phyloP scores from a whole-genome alignment of 1,140 invertebrate species.

The Drosophila erecta region DNA sequence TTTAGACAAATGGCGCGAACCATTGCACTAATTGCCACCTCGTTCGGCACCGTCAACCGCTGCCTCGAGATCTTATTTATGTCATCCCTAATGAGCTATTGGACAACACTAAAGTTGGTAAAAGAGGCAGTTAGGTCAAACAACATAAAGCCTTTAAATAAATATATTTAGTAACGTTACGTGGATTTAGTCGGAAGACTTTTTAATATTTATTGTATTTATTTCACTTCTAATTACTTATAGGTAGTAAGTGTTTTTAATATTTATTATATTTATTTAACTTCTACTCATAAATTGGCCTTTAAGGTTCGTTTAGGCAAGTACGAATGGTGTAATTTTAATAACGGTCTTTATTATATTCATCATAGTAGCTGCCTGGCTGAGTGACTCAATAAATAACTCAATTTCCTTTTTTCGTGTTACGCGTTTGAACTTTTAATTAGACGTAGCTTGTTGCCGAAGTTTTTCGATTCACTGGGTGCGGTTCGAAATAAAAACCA shows the following conservation, averaged over 20 bases:
- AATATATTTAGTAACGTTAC: background rate
- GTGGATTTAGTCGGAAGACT: background rate
- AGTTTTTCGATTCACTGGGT: constrained; percentile 37
- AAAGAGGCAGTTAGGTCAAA: constrained; percentile 8
- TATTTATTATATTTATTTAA: background rate
- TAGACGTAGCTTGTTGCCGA: constrained; percentile 35
- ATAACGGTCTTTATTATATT: constrained; percentile 2
- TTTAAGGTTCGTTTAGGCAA: background rate
- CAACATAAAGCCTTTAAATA: constrained; percentile 9
- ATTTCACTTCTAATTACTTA: constrained; percentile 1
- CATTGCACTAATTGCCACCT: constrained; percentile 54
- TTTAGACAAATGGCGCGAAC: constrained; percentile 52
- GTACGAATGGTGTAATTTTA: background rate
- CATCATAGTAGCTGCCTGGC: background rate
- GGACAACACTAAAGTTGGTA: constrained; percentile 7
- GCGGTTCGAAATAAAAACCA: constrained; percentile 51
- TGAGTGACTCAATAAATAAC: constrained; percentile 19
- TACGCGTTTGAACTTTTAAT: constrained; percentile 47
- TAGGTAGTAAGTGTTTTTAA: background rate
- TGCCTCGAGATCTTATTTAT: constrained; percentile 46
- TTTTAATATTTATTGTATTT: too few relatives aligned
- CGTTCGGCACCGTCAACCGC: constrained; percentile 33
- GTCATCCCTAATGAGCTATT: constrained; percentile 32
- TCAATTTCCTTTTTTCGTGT: constrained; percentile 42
- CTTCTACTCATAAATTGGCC: background rate